Evolutionary conservation across 2,113 vertebrate genomes (phyloP), one percentile per base, ranked within the genome.

Genomic region (Bujurquina vittata): DNA sequence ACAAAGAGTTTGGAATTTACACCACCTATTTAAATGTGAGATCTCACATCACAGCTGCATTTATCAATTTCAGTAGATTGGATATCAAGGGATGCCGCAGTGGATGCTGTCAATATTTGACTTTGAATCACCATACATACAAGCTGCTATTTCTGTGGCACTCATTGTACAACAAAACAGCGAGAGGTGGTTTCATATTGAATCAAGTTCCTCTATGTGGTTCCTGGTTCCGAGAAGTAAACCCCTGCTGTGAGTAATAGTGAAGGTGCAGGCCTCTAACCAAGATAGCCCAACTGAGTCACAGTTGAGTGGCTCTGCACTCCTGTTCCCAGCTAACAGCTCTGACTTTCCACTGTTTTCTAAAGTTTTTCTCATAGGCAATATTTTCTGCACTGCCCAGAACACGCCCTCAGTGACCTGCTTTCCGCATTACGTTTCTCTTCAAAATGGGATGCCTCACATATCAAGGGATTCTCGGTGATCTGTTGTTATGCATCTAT

Each of bases 131-230:
- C 46, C 75, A 58, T 35, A 52, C 18, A 14, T 3, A 84, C 46
- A 81, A 26, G 76, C 67, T 69, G 59, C 58, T 90, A 87, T 88
- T 84, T 90, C 87, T 84, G 75, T 61, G 76, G 78, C 82, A 61
- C 43, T 59, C 62, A 59, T 80, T 90, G 75, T 85, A 89, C 67
- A 88, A 90, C 87, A 90, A 81, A 90, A 87, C 77, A 75, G 73
- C 90, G 80, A 57, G 17, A 91, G 77, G 87, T 56, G 89, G 95
- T 96, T 96, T 96, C 96, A 95, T 87, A 94, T 90, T 96, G 94
- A 96, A 95, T 95, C 84, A 84, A 94, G 94, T 96, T 96, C 96
- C 95, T 95, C 93, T 94, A 86, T 91, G 91, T 58, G 91, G 92
- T 93, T 92, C 87, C 92, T 89, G 91, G 92, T 96, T 96, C 95